phyloP scores from a whole-genome alignment of 1,140 invertebrate species.

The Thaumatotibia leucotreta region DNA sequence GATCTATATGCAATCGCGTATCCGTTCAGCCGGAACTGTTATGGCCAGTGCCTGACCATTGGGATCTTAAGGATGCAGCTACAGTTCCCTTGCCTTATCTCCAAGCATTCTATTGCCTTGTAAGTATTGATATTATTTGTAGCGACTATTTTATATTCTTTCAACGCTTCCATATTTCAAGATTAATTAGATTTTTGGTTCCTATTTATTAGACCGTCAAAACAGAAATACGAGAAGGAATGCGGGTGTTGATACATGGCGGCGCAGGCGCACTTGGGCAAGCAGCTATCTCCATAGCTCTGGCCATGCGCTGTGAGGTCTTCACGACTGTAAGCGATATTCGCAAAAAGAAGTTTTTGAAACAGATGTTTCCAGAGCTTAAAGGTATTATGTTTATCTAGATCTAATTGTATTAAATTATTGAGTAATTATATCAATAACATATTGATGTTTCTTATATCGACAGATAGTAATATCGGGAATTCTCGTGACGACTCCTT shows the following conservation, averaged over 20 bases:
- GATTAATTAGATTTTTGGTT: background rate
- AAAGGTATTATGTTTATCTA: background rate
- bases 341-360: background rate
- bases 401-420: background rate
- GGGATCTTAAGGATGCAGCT: constrained; percentile 86
- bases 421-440: background rate
- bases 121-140: no score
- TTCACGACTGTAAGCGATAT: constrained; percentile 56
- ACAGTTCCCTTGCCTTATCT: constrained; percentile 80
- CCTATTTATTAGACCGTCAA: constrained; percentile 25
- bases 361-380: background rate
- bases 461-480: constrained; percentile 81
- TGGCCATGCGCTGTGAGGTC: constrained; percentile 77
- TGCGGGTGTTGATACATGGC: constrained; percentile 83
- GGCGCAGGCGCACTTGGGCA: constrained; percentile 86
- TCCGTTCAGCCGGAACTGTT: constrained; percentile 54
- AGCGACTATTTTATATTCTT: no score
- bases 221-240: constrained; percentile 46
- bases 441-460: background rate
- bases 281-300: constrained; percentile 82
- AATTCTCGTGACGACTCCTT: constrained; percentile 85
- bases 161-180: no score
- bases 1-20: constrained; percentile 23
- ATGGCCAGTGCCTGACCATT: constrained; percentile 84
- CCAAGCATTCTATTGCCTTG: constrained; percentile 75